These are phyloP conservation scores for Notocelia uddmanniana DNA, from an alignment of 2,888 invertebrate species.

Conservation along the genomic window DNA sequence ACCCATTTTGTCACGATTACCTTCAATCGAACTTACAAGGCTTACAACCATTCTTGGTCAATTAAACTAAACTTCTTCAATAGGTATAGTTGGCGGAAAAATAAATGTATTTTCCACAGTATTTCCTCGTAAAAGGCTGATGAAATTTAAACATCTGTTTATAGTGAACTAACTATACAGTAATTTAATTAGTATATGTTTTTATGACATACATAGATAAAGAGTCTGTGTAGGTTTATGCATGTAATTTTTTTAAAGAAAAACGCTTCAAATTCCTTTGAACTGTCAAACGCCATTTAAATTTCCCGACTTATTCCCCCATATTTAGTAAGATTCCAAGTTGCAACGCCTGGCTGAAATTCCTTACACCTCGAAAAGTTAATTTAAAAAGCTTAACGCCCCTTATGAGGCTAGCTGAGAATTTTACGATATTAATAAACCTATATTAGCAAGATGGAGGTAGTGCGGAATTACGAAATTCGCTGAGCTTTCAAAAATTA, in stretches of 20 bases:
- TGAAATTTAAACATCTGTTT: no score
- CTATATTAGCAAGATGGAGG: conserved; percentile 61
- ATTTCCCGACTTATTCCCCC: conserved; percentile 14
- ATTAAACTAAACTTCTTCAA: no score
- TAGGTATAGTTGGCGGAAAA: no score
- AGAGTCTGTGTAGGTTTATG: no score
- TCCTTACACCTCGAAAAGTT: conserved; percentile 52
- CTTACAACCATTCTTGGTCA: no score
- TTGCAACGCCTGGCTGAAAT: conserved; percentile 50
- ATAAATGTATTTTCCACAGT: no score
- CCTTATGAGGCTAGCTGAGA: conserved; percentile 57
- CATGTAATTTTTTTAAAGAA: background rate
- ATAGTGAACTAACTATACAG: no score
- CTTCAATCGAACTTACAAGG: no score
- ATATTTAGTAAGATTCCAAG: conserved; percentile 40
- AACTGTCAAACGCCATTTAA: conserved; percentile 23
- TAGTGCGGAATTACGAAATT: conserved; percentile 58
- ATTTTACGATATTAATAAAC: conserved; percentile 69
- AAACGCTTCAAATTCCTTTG: background rate
- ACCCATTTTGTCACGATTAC: no score
- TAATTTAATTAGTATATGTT: background rate
- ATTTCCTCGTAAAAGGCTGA: no score
- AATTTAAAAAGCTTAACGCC: conserved; percentile 60
- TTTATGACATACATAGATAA: background rate
- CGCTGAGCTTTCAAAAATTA: conserved; percentile 46